These are phyloP conservation scores for Leptinotarsa lineolata DNA, from an alignment of 1,140 invertebrate genomes.

Conservation along the genomic window DNA sequence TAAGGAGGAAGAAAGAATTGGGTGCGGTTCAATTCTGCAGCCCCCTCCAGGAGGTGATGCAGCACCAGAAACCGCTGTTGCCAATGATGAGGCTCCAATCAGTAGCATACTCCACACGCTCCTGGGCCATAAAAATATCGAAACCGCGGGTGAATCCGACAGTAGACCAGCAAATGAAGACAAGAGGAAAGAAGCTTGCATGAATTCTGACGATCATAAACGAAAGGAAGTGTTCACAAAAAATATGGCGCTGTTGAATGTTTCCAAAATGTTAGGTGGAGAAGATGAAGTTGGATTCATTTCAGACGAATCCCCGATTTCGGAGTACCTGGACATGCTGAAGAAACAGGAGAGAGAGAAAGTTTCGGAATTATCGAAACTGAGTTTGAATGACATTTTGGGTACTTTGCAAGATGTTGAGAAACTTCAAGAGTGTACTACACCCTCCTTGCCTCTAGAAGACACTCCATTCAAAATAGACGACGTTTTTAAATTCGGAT, in stretches of 20 bases:
- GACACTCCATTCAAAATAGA: slow-evolving; percentile 28
- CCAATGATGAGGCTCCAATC: neutral
- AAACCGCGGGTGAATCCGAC: neutral
- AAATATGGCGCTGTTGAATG: slow-evolving; percentile 41
- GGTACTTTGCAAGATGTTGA: slow-evolving; percentile 15
- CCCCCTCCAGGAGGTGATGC: neutral
- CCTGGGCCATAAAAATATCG: neutral
- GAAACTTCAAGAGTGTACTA: slow-evolving; percentile 11
- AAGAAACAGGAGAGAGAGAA: slow-evolving; percentile 16
- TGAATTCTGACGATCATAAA: slow-evolving; percentile 9
- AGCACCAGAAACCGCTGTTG: neutral
- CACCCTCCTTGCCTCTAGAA: too few relatives aligned
- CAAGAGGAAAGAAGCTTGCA: neutral
- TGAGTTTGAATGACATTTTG: neutral
- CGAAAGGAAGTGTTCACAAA: slow-evolving; percentile 36
- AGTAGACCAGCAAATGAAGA: neutral
- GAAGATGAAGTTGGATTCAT: slow-evolving; percentile 7
- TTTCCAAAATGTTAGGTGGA: slow-evolving; percentile 36
- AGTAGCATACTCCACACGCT: neutral
- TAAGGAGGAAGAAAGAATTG: neutral
- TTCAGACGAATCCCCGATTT: slow-evolving; percentile 17
- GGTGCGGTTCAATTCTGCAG: neutral
- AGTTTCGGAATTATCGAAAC: neutral
- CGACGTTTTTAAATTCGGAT: slow-evolving; percentile 46
- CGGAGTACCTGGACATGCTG: slow-evolving; percentile 24